phyloP scores from a whole-genome alignment of 2,797 vertebrate species.

The Melanotaenia parkinsoni region DNA sequence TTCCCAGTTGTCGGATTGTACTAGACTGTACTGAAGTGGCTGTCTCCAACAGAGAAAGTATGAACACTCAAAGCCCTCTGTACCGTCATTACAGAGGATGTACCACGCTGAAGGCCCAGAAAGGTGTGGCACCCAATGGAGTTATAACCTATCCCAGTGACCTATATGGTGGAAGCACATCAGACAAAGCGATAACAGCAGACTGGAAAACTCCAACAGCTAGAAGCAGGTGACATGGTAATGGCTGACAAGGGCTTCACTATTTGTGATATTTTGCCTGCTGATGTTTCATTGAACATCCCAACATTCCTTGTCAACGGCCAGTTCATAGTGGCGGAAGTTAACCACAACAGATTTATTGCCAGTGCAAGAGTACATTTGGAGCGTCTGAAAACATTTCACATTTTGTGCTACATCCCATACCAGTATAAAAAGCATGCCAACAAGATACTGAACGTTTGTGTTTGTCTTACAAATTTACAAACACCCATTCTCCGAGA shows the following conservation, averaged over 20 bases:
- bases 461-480: not conserved
- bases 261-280: conserved; percentile 3
- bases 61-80: conserved; percentile 22
- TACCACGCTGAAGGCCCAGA: conserved; percentile 39
- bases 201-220: not conserved
- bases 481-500: not conserved
- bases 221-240: conserved; percentile 1
- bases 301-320: not conserved
- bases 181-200: conserved; percentile 2
- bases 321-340: conserved; percentile 2
- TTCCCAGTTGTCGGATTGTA: conserved; percentile 40
- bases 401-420: not conserved
- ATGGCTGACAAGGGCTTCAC: conserved; percentile 7
- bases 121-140: conserved; percentile 40
- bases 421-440: not conserved
- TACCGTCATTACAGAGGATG: conserved; percentile 37
- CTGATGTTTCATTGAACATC: not conserved
- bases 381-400: not conserved
- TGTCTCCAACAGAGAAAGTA: conserved; percentile 23
- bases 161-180: not conserved
- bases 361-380: not conserved
- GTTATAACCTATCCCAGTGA: conserved; percentile 38
- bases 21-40: conserved; percentile 44
- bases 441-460: not conserved
- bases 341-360: conserved; percentile 4